Base-by-base conservation (phyloP, 2,113 vertebrate genomes). In the Heloderma charlesbogerti region DNA sequence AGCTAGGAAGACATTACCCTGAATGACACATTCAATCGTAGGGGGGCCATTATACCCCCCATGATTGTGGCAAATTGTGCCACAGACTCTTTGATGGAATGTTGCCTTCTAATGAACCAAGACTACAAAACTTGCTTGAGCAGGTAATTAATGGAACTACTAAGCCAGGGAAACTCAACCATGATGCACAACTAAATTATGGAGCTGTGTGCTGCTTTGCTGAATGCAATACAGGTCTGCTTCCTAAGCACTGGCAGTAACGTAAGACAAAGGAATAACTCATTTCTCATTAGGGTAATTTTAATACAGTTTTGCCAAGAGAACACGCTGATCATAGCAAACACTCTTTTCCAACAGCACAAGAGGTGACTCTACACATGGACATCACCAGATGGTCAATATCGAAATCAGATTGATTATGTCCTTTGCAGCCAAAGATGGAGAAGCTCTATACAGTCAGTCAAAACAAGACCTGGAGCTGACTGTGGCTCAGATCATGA, bases 11-110 rank as follows among this genome's bases (percentile, higher is more conserved):
- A 93, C 91, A 82, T 77, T 88, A 82, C 91, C 91, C 87, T 72
- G 91, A 94, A 92, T 86, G 66, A 31, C 84, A 93, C 72, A 48
- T 84, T 67, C 92, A 94, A 94, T 94, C 89, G 93, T 6, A 54
- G 93, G 92, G 74, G 16, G 84, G 1, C 87, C 90, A 91, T 95
- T 93, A 95, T 54, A 57, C 90, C 74, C 6, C 92, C 7, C 82
- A 84, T 88, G 16, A 22, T 4, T 4, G 57, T 22, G 16, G 60
- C 16, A 63, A 63, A 63, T 92, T 63, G 67, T 87, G 15, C 57
- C 89, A 80, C 84, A 94, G 86, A 87, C 72, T 57, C 66, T 20
- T 40, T 95, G 95, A 95, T 0, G 0, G 91, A 94, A 93, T 92
- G 88, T 69, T 91, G 92, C 79, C 84, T 88, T 95, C 94, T 94